These are phyloP conservation scores for Scomberomorus guttatus DNA, from an alignment of 2,797 vertebrate species.

Conservation along the genomic window DNA sequence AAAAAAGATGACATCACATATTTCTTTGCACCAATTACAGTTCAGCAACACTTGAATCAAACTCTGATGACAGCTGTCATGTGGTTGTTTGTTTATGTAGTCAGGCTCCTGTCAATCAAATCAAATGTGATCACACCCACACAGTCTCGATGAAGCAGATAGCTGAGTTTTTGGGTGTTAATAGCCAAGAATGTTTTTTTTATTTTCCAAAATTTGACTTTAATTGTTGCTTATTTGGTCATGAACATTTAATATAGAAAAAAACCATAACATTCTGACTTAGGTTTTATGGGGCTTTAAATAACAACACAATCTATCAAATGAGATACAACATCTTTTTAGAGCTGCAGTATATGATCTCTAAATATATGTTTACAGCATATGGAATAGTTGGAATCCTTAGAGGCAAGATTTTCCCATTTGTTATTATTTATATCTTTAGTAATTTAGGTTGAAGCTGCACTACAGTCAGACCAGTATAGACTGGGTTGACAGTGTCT, in stretches of 20 bases:
- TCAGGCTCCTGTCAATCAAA: not conserved
- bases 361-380: not conserved
- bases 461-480: not conserved
- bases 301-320: not conserved
- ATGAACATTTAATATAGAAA: not conserved
- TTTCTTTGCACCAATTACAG: not conserved
- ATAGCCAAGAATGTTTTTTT: too few species aligned
- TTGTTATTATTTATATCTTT: not conserved
- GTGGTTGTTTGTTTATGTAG: not conserved
- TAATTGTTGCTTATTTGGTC: not conserved
- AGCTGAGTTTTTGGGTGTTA: too few species aligned
- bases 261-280: too few species aligned
- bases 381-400: not conserved
- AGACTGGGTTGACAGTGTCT: too few species aligned
- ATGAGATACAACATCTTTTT: not conserved
- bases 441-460: not conserved
- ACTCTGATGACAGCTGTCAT: not conserved
- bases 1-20: not conserved
- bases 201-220: too few species aligned
- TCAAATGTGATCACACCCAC: not conserved
- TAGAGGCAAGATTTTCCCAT: not conserved
- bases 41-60: not conserved
- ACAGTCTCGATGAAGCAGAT: not conserved
- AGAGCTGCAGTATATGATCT: not conserved
- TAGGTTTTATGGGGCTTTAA: not conserved